Conservation (phyloP, 2,797 vertebrate species). For the Pteronotus mesoamericanus region DNA sequence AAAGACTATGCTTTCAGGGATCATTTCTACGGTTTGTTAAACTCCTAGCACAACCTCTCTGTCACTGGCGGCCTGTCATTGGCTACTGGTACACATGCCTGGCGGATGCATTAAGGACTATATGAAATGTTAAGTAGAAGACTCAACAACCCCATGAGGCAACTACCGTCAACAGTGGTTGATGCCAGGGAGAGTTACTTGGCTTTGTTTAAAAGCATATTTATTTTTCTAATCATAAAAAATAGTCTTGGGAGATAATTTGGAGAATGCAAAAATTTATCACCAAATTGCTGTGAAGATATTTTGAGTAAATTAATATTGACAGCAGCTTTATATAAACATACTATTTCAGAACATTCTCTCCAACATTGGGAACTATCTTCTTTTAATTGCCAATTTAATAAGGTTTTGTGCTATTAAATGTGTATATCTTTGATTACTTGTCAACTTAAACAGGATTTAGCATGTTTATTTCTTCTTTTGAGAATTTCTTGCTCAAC, state of each 20-base stretch:
- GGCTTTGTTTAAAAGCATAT: not conserved
- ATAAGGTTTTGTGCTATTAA: not conserved
- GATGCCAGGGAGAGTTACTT: not conserved
- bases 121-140: not conserved
- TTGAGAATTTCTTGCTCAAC: not conserved
- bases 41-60: not conserved
- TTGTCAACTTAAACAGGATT: not conserved
- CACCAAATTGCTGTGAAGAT: not conserved
- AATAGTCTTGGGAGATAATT: not conserved
- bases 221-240: not conserved
- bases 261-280: not conserved
- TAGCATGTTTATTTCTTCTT: not conserved
- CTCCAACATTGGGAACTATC: not conserved
- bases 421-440: not conserved
- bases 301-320: not conserved
- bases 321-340: not conserved
- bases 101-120: not conserved
- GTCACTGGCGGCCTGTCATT: not conserved
- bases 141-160: not conserved
- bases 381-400: not conserved
- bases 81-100: constrained; percentile 15
- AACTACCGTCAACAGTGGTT: not conserved
- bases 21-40: not conserved
- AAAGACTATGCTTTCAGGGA: not conserved
- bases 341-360: not conserved